A percentile compares a stretch with the other conserved stretches of the same genome.
phyloP scores from a whole-genome alignment of 2,113 vertebrate genomes.

The Rhinichthys klamathensis region DNA sequence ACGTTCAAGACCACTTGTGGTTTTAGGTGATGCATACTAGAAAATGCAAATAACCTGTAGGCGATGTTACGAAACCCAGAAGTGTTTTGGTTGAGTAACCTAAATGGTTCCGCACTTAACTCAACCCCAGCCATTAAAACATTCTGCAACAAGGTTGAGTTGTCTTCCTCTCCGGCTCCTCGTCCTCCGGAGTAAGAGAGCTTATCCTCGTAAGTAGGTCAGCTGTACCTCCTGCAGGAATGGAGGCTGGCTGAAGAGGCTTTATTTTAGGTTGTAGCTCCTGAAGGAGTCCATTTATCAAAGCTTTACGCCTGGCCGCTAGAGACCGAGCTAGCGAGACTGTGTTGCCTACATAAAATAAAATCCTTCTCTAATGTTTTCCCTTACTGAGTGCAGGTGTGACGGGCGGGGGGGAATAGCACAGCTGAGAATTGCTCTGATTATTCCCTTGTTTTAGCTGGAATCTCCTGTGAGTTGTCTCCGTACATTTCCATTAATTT shows the following conservation, averaged over 20 bases:
- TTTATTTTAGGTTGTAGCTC: constrained; percentile 70
- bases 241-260: constrained; percentile 64
- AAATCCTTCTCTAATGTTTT: constrained; percentile 7
- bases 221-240: constrained; percentile 68
- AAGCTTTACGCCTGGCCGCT: constrained; percentile 47
- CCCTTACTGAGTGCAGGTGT: neutral
- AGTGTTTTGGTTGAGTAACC: constrained; percentile 8
- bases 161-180: constrained; percentile 45
- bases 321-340: constrained; percentile 19
- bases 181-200: constrained; percentile 59
- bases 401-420: neutral
- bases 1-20: neutral
- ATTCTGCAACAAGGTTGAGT: constrained; percentile 33
- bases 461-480: constrained; percentile 5
- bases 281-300: constrained; percentile 68
- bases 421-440: neutral
- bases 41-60: neutral
- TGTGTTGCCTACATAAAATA: constrained; percentile 25
- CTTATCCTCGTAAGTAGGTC: constrained; percentile 73
- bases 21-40: neutral
- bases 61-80: neutral
- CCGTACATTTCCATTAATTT: neutral
- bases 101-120: neutral
- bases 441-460: constrained; percentile 15
- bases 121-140: neutral